These are phyloP conservation scores for Trichomalopsis sarcophagae DNA, from an alignment of 1,140 invertebrate genomes.

Conservation along the genomic window DNA sequence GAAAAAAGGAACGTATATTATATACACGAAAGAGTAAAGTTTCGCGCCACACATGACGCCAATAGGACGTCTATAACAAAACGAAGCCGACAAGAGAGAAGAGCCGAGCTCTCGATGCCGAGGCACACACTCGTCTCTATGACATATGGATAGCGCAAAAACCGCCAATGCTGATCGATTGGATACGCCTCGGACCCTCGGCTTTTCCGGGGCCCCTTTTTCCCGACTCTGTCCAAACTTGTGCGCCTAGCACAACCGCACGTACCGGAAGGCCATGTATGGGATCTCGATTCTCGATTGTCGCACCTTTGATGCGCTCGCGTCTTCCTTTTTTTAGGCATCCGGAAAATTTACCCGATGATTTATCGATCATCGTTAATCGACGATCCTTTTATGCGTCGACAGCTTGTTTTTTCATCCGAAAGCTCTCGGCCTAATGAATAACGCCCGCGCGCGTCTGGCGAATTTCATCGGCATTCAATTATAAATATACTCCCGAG, in stretches of 20 bases:
- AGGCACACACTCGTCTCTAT: conserved; percentile 67
- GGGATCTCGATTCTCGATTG: neutral
- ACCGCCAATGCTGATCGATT: conserved; percentile 74
- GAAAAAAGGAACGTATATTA: neutral
- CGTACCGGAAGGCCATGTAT: neutral
- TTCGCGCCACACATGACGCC: conserved; percentile 62
- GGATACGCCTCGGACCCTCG: conserved; percentile 67
- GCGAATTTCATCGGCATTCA: neutral
- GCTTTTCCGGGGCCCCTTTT: conserved; percentile 47
- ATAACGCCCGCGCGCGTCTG: too few relatives aligned
- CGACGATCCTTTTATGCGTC: neutral
- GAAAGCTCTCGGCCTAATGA: too few relatives aligned
- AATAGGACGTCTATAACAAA: conserved; percentile 43
- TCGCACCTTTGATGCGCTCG: neutral
- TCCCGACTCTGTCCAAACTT: conserved; percentile 15
- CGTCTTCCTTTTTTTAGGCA: neutral
- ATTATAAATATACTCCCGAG: neutral
- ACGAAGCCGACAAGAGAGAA: neutral
- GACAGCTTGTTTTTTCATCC: too few relatives aligned
- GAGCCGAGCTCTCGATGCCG: conserved; percentile 70
- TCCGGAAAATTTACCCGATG: conserved; percentile 24
- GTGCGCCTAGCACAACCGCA: neutral
- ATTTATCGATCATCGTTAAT: conserved; percentile 28
- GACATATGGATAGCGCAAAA: conserved; percentile 74
- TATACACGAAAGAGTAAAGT: conserved; percentile 47